phyloP scores from a whole-genome alignment of 2,888 invertebrate species.

The Nomada ferruginata region DNA sequence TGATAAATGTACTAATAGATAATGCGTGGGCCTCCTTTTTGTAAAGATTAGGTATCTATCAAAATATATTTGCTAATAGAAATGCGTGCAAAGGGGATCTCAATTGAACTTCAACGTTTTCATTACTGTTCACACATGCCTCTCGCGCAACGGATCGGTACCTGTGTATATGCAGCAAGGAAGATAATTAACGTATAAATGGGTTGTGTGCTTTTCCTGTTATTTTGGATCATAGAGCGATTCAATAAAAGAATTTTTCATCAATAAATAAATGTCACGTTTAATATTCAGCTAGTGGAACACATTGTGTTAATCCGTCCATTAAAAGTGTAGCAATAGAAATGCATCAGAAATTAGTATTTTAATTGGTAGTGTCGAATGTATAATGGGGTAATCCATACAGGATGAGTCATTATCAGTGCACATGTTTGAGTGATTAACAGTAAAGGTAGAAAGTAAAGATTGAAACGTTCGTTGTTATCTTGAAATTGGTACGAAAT shows the following conservation, averaged over 20 bases:
- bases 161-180: background rate
- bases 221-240: no score
- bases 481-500: no score
- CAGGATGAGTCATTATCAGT: background rate
- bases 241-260: no score
- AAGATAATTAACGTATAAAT: background rate
- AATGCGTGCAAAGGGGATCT: background rate
- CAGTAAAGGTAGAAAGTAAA: no score
- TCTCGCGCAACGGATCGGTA: background rate
- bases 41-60: background rate
- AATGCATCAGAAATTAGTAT: background rate
- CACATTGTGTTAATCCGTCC: background rate
- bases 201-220: no score
- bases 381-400: no score
- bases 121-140: background rate
- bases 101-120: background rate
- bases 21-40: background rate
- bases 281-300: no score
- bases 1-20: background rate
- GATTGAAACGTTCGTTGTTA: no score
- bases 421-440: no score
- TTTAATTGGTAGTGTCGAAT: conserved; percentile 16
- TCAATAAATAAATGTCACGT: no score
- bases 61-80: background rate
- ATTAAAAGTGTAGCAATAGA: background rate